phyloP scores from a whole-genome alignment of 2,113 vertebrate species.

The Micronycteris hirsuta region DNA sequence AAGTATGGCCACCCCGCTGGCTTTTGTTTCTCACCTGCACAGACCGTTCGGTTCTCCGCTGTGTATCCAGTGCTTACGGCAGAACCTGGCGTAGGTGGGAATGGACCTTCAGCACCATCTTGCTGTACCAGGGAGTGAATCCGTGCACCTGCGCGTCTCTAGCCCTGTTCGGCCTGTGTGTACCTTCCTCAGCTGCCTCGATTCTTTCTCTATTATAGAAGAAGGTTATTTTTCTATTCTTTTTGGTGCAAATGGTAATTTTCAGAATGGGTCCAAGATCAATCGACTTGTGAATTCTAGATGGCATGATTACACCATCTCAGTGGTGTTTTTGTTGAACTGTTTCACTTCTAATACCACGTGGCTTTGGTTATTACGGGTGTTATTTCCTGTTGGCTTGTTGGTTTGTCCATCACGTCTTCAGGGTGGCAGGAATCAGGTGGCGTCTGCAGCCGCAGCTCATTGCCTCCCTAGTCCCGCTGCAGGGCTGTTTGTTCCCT shows the following conservation, averaged over 20 bases:
- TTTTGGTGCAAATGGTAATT: background rate
- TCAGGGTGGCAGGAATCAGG: background rate
- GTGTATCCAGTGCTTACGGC: too few species aligned
- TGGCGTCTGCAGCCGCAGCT: background rate
- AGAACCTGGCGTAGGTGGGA: too few species aligned
- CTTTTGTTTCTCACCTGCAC: background rate
- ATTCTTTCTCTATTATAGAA: background rate
- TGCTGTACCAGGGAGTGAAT: too few species aligned
- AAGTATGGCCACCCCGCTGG: too few species aligned
- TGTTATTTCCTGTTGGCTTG: background rate
- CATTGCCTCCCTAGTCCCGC: accelerated
- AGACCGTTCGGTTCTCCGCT: too few species aligned
- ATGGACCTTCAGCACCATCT: too few species aligned
- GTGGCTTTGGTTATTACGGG: background rate
- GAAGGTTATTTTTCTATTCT: background rate
- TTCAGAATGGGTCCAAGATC: background rate
- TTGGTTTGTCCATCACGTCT: background rate
- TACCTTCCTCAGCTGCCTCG: background rate
- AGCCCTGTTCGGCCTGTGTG: accelerated
- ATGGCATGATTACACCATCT: background rate
- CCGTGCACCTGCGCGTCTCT: background rate
- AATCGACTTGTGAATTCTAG: background rate
- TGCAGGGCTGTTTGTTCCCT: accelerated
- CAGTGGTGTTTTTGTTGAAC: too few species aligned
- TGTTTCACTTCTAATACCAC: accelerated